phyloP scores from a whole-genome alignment of 2,113 vertebrate species.

The Datnioides undecimradiatus region DNA sequence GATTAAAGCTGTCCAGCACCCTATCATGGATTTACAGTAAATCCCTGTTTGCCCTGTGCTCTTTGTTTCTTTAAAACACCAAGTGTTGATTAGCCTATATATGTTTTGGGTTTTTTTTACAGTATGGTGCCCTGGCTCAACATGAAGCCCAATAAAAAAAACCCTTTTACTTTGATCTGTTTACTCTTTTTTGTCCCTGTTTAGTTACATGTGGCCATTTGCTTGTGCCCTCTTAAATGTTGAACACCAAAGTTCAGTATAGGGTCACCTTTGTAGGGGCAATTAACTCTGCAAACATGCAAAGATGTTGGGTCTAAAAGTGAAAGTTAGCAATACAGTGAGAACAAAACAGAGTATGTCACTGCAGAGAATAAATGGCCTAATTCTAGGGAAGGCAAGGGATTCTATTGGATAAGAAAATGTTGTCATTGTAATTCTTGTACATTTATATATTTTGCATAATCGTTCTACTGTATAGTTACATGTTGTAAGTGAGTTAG shows the following conservation, averaged over 20 bases:
- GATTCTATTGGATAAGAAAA: neutral
- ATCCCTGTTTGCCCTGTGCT: neutral
- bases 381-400: conserved; percentile 2
- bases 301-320: conserved; percentile 28
- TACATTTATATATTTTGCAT: neutral
- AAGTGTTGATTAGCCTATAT: neutral
- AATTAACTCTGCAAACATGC: conserved; percentile 53
- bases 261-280: conserved; percentile 23
- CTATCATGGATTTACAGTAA: neutral
- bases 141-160: neutral
- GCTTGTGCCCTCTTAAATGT: conserved; percentile 10
- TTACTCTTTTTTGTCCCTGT: neutral
- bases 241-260: conserved; percentile 28
- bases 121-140: neutral
- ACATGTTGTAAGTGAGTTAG: neutral
- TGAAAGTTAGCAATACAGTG: conserved; percentile 37
- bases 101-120: neutral
- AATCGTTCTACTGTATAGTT: neutral
- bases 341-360: conserved; percentile 23
- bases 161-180: neutral
- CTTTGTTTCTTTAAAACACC: neutral
- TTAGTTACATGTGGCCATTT: conserved; percentile 13
- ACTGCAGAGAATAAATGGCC: conserved; percentile 23
- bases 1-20: neutral
- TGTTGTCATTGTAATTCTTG: neutral